phyloP scores from a whole-genome alignment of 2,113 vertebrate genomes.

The Muntiacus reevesi region DNA sequence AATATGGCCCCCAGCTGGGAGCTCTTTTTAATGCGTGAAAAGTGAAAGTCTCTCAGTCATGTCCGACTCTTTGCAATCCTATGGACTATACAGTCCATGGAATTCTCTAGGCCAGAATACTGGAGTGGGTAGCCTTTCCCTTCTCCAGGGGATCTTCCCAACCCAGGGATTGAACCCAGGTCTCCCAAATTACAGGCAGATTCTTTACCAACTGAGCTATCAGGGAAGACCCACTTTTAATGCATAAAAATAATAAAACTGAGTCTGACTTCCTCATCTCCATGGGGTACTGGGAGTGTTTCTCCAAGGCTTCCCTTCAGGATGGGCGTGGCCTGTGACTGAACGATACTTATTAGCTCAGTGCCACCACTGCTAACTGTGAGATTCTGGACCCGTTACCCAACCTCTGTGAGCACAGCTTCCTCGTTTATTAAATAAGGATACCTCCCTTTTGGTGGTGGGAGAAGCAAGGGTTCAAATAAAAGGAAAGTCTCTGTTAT shows the following conservation, averaged over 20 bases:
- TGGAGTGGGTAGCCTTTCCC: neutral
- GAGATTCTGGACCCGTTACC: neutral
- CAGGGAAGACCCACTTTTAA: neutral
- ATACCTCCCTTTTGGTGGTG: neutral
- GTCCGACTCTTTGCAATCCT: neutral
- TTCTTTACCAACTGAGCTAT: neutral
- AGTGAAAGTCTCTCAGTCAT: neutral
- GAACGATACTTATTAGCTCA: neutral
- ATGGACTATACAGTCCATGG: neutral
- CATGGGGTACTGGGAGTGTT: neutral
- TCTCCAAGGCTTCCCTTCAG: neutral
- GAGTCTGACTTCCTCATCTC: neutral
- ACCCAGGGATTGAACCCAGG: neutral
- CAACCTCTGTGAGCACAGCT: neutral
- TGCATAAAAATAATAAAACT: neutral
- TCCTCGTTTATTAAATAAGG: neutral
- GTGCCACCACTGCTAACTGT: neutral
- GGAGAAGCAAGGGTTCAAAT: neutral
- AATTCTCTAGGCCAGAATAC: neutral
- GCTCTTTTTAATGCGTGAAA: neutral
- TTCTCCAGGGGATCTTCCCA: neutral
- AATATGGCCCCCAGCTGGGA: neutral
- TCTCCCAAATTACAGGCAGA: neutral
- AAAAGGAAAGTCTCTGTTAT: neutral
- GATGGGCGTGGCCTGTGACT: neutral